phyloP scores from a whole-genome alignment of 1,140 invertebrate species.

The Halotydeus destructor region DNA sequence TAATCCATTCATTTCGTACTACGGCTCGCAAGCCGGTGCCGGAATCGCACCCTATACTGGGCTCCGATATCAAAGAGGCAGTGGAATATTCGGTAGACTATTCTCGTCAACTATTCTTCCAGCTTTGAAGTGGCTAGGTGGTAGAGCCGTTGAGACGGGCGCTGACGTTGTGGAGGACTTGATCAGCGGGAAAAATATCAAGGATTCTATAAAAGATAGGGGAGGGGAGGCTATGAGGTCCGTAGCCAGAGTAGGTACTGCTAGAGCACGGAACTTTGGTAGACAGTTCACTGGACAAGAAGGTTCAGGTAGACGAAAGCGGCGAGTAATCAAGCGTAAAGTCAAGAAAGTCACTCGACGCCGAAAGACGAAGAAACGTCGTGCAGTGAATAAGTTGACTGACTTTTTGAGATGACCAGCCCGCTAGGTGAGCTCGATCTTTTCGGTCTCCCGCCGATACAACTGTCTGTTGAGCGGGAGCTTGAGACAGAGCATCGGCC shows the following conservation, averaged over 20 bases:
- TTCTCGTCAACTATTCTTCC: neutral
- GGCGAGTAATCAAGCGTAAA: neutral
- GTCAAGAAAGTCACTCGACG: neutral
- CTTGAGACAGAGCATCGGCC: neutral
- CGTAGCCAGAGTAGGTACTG: neutral
- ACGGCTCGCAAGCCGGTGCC: neutral
- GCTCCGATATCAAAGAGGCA: neutral
- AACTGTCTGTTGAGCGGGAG: neutral
- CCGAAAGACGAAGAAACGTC: neutral
- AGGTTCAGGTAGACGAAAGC: neutral
- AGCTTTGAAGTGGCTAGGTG: neutral
- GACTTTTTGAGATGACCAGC: neutral
- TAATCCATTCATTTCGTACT: too few species aligned
- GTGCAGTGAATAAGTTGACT: neutral
- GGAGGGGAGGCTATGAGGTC: neutral
- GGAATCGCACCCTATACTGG: slow-evolving; percentile 1
- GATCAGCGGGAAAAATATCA: neutral
- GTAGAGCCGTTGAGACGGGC: neutral
- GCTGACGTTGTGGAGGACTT: slow-evolving; percentile 2
- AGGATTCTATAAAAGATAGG: slow-evolving; percentile 4
- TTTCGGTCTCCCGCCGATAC: neutral
- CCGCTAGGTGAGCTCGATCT: neutral
- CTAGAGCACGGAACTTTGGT: neutral
- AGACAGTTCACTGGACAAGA: neutral
- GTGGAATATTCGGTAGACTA: neutral